Evolutionary conservation across 1,140 invertebrate species (phyloP).

Genomic region (Cydia amplana): DNA sequence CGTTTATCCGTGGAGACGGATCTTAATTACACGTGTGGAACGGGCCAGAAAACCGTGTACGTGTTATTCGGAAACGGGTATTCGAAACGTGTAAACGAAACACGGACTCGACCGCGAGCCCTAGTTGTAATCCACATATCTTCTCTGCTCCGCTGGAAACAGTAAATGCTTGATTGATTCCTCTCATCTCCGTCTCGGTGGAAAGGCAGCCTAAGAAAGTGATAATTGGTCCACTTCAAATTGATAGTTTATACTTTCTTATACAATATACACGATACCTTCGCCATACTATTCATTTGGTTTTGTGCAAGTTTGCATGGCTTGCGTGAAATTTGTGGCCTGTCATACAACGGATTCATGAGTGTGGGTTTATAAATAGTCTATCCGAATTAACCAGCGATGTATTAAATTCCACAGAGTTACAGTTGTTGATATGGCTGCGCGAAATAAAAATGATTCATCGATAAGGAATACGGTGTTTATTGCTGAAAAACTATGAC

Average conservation of each 20-base stretch:
- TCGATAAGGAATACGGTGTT: conserved; percentile 8
- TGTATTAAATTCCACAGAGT: not conserved
- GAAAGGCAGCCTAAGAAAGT: too few species aligned
- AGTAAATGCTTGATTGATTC: too few species aligned
- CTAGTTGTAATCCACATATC: too few species aligned
- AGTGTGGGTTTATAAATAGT: not conserved
- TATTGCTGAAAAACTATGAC: not conserved
- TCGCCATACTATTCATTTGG: not conserved
- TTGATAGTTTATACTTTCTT: not conserved
- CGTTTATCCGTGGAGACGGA: too few species aligned
- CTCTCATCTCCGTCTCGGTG: too few species aligned
- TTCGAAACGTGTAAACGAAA: too few species aligned
- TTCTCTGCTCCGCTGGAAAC: too few species aligned
- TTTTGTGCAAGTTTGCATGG: not conserved
- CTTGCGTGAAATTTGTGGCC: not conserved
- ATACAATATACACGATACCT: not conserved
- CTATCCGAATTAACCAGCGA: not conserved
- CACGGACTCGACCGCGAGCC: too few species aligned
- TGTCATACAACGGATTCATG: not conserved
- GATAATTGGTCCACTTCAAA: too few species aligned
- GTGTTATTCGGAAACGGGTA: too few species aligned
- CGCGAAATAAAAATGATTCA: conserved; percentile 14
- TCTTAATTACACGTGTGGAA: too few species aligned
- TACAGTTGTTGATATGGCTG: not conserved
- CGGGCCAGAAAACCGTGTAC: too few species aligned